Evolutionary conservation across 2,888 invertebrate species (phyloP).

Genomic region (Ornithoptera priamus): DNA sequence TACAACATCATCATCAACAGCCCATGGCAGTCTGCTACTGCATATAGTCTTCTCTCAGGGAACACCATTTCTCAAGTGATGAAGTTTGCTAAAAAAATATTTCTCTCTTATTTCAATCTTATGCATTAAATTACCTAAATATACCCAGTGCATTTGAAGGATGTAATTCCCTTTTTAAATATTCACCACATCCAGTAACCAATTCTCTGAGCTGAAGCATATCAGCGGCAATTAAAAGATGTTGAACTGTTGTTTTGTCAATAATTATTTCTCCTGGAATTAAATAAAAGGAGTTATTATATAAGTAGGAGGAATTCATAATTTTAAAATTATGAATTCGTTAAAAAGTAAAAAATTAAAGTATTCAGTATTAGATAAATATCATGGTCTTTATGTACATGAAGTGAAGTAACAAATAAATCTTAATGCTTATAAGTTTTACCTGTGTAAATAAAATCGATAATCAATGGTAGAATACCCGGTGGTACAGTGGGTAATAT

Average conservation of each 20-base stretch:
- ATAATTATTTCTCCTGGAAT: constrained; percentile 82
- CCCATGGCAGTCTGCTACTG: no score
- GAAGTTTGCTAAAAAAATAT: no score
- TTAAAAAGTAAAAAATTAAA: neutral
- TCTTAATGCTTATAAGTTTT: constrained; percentile 25
- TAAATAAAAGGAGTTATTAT: neutral
- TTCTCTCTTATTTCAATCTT: no score
- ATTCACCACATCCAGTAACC: constrained; percentile 91
- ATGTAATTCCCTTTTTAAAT: constrained; percentile 90
- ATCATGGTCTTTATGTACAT: constrained; percentile 5
- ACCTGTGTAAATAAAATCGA: constrained; percentile 95
- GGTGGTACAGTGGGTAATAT: constrained; percentile 89
- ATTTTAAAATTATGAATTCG: neutral
- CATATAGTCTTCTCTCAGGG: no score
- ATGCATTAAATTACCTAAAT: constrained; percentile 78
- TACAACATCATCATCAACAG: no score
- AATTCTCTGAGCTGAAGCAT: constrained; percentile 92
- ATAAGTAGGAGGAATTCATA: no score
- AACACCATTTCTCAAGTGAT: no score
- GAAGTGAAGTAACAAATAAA: neutral
- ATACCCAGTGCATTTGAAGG: constrained; percentile 94
- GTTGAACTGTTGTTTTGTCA: constrained; percentile 91
- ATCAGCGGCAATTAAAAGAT: constrained; percentile 92
- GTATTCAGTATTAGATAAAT: neutral
- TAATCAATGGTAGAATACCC: constrained; percentile 85